Base-by-base conservation (phyloP, 2,888 invertebrate species). In the Atethmia centrago region DNA sequence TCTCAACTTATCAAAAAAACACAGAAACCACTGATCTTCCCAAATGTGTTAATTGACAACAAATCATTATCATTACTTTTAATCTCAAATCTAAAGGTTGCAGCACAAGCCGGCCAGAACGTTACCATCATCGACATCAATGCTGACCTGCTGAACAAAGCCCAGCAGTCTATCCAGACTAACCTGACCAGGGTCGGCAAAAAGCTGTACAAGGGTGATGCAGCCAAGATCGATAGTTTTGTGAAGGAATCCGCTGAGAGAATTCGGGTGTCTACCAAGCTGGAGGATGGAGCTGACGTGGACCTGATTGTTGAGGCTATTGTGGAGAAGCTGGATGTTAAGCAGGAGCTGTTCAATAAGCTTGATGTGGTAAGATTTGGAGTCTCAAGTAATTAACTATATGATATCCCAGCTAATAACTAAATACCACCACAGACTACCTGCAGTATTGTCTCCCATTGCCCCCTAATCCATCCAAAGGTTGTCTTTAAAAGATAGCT, bases 301-400 rank as follows among this genome's bases (percentile, higher is more conserved):
- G 98, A 98, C 93, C 93, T 99, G 77, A 98, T 99, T 2, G 97
- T 99, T 21, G 99, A 99, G 93, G 99, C 99, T 2, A 98, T 99
- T 90, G 97, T 98, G 21, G 99, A 99, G 93, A 98, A 98, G 90
- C 93, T 99, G 78, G 97, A 97, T 70, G 93, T 97, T 0, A 98
- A 98, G 91, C 98, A 98, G 90, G 97, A 98, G 87, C 93, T 99
- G 12, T 99, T 99, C 89, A 96, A 97, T 78, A 96, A 96, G 77
- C 96, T 99, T 68, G 98, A 99, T 94, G 93, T 94, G 85, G 97
- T 97, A 79, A 58, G 56, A 42, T 53, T 31, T 47, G 0, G 4
- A 58, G 8, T 31, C 2, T 36, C 2, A 36, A 25, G 14, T 53
- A 56, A 8, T 42, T 16, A 59, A 40, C 5, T 25, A 3, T 25